Conservation (phyloP, 2,113 vertebrate species). For the Oxygymnocypris stewartii region DNA sequence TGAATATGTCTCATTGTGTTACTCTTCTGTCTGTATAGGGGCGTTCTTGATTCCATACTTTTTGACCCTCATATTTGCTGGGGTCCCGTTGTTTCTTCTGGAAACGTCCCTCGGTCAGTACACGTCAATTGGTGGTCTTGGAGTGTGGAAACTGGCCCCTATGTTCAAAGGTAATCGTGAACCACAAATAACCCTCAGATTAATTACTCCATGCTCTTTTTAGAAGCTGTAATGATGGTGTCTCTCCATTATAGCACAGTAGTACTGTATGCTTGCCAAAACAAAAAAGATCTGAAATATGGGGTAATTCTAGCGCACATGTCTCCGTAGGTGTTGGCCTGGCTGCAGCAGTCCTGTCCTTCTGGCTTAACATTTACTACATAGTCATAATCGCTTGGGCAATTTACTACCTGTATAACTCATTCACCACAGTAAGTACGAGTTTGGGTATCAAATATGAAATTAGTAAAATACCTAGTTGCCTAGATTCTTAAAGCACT, state of each 20-base stretch:
- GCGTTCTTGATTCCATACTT: constrained; percentile 99
- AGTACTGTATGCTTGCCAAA: not conserved
- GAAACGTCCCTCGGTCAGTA: constrained; percentile 96
- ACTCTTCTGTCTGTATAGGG: constrained; percentile 75
- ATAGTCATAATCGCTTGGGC: constrained; percentile 98
- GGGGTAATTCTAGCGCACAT: not conserved
- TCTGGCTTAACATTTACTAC: constrained; percentile 99
- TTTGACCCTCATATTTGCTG: constrained; percentile 98
- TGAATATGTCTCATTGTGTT: constrained; percentile 48
- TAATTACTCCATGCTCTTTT: not conserved
- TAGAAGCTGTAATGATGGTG: not conserved
- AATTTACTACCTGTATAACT: constrained; percentile 97
- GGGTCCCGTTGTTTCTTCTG: constrained; percentile 94
- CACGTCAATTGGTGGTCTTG: constrained; percentile 95
- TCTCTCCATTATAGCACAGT: not conserved
- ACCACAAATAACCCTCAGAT: not conserved
- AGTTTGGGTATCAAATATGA: not conserved
- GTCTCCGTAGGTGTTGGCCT: constrained; percentile 87
- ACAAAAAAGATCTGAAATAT: constrained; percentile 12
- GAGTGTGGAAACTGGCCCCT: constrained; percentile 98
- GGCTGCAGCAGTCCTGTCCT: constrained; percentile 94
- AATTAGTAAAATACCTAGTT: not conserved
- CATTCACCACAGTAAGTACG: constrained; percentile 90
- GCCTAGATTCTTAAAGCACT: not conserved
- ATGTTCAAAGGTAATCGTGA: constrained; percentile 93